Evolutionary conservation across 2,113 vertebrate genomes (phyloP).

Genomic region (Trachemys scripta): DNA sequence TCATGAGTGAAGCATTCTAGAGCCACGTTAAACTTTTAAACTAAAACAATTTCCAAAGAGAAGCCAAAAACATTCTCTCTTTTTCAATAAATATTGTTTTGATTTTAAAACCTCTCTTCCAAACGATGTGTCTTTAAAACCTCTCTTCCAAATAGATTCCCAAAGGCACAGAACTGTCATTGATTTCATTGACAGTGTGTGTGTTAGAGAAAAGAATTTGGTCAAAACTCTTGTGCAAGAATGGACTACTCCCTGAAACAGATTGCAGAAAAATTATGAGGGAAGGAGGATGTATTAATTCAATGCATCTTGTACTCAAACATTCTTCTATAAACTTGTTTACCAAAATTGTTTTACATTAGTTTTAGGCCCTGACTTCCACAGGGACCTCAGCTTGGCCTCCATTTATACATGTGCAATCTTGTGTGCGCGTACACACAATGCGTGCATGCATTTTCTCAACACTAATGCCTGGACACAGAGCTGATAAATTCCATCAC

Average conservation of each 20-base stretch:
- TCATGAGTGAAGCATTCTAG: neutral
- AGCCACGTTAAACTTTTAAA: neutral
- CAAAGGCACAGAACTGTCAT: neutral
- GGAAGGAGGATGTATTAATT: neutral
- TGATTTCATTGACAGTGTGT: neutral
- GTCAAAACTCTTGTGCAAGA: neutral
- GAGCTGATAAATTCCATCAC: neutral
- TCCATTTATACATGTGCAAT: neutral
- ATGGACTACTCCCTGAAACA: neutral
- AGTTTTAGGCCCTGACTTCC: neutral
- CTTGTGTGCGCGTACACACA: neutral
- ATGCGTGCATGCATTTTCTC: neutral
- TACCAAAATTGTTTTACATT: neutral
- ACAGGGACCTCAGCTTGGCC: neutral
- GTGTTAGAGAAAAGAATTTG: neutral
- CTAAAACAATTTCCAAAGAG: neutral
- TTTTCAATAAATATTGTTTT: neutral
- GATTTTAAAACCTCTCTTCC: neutral
- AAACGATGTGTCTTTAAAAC: neutral
- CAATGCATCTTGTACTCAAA: neutral
- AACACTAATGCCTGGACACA: neutral
- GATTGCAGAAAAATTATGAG: neutral
- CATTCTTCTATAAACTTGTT: neutral
- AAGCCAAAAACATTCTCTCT: neutral
- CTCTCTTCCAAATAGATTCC: neutral